phyloP scores from a whole-genome alignment of 2,113 vertebrate species.

The Stigmatopora argus region DNA sequence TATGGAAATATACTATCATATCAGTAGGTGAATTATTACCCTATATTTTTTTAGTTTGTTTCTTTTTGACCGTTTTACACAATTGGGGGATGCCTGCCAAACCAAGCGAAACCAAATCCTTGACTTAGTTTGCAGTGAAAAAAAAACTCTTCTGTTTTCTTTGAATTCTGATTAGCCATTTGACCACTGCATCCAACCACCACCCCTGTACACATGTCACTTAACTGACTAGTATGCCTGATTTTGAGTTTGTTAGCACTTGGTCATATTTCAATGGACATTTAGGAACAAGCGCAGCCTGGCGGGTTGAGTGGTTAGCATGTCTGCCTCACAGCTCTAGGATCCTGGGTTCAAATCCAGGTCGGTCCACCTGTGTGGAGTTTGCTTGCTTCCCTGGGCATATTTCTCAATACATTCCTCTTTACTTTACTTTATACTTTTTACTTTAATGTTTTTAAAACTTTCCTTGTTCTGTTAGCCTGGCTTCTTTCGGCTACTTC shows the following conservation, averaged over 20 bases:
- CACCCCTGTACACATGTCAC: background rate
- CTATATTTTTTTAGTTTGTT: conserved; percentile 15
- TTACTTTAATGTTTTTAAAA: too few species aligned
- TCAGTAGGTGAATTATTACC: conserved; percentile 17
- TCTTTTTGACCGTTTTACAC: conserved; percentile 16
- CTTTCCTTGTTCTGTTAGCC: too few species aligned
- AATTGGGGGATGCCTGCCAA: conserved; percentile 32
- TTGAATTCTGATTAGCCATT: conserved; percentile 7
- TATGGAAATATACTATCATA: conserved; percentile 30
- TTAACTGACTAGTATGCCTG: conserved; percentile 31
- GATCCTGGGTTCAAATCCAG: too few species aligned
- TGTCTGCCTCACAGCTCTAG: too few species aligned
- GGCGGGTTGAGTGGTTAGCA: too few species aligned
- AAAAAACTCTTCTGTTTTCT: conserved; percentile 34
- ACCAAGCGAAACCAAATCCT: conserved; percentile 42
- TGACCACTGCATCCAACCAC: conserved; percentile 5
- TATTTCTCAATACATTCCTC: too few species aligned
- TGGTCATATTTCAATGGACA: background rate
- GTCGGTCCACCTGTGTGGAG: too few species aligned
- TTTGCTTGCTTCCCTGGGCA: too few species aligned
- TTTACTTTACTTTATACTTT: too few species aligned
- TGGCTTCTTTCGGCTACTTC: too few species aligned
- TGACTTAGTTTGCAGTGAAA: conserved; percentile 32
- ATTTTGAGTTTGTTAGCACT: conserved; percentile 14
- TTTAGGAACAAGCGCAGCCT: background rate